Conservation (phyloP, 1,140 invertebrate genomes). For the Paralvinella palmiformis region DNA sequence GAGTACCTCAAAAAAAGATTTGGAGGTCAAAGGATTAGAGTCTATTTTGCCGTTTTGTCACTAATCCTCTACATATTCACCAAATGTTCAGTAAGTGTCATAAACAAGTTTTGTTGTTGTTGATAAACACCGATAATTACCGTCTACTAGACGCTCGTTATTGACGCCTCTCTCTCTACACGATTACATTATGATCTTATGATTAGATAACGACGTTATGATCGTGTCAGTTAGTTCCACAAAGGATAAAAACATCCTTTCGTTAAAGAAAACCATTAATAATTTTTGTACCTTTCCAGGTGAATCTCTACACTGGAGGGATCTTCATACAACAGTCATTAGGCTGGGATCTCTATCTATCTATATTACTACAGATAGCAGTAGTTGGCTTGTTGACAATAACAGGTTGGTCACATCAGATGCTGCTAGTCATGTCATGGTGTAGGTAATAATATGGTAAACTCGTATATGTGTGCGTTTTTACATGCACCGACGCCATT, state of each 20-base stretch:
- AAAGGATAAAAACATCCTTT: not conserved
- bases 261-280: not conserved
- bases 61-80: constrained; percentile 60
- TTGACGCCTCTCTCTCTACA: not conserved
- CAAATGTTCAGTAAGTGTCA: constrained; percentile 57
- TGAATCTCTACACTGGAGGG: constrained; percentile 46
- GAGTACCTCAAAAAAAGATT: constrained; percentile 59
- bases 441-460: no score
- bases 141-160: not conserved
- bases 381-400: constrained; percentile 45
- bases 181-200: not conserved
- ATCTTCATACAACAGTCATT: constrained; percentile 53
- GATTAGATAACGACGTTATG: not conserved
- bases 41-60: constrained; percentile 57
- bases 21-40: constrained; percentile 57
- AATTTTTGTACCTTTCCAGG: constrained; percentile 5
- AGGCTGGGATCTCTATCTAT: constrained; percentile 47
- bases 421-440: not conserved
- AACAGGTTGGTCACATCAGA: constrained; percentile 38
- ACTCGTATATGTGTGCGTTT: no score
- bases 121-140: not conserved
- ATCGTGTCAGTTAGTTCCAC: not conserved
- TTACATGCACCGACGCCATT: no score
- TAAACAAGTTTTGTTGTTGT: not conserved
- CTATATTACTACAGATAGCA: constrained; percentile 25